A percentile compares a stretch with the other conserved stretches of the same genome.
Conservation (phyloP, 92 coral and sea anemone species). For the Meandrina meandrites region DNA sequence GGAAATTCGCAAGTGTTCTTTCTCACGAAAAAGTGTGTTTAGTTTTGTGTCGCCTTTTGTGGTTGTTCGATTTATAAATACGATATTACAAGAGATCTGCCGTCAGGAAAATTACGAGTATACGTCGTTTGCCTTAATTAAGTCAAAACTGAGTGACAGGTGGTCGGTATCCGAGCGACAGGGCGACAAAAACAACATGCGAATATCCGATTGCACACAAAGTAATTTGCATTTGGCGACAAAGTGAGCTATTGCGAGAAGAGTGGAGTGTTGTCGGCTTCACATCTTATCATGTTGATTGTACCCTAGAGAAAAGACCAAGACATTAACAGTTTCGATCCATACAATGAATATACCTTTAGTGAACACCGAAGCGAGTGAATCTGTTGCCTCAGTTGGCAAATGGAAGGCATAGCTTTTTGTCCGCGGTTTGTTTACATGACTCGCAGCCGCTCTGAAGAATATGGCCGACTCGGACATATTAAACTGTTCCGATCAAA, state of each 20-base stretch:
- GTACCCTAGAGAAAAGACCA: neutral
- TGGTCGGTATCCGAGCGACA: slow-evolving; percentile 28
- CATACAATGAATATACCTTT: slow-evolving; percentile 9
- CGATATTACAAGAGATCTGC: slow-evolving; percentile 9
- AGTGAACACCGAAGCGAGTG: neutral
- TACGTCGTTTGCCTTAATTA: neutral
- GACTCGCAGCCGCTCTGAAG: slow-evolving; percentile 13
- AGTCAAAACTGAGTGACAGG: slow-evolving; percentile 15
- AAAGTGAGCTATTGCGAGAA: slow-evolving; percentile 15
- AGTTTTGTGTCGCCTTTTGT: slow-evolving; percentile 6
- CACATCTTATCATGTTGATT: neutral
- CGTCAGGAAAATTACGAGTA: neutral
- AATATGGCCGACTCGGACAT: slow-evolving; percentile 42
- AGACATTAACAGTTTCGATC: neutral
- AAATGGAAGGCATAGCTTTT: slow-evolving; percentile 27
- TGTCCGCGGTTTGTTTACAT: slow-evolving; percentile 32
- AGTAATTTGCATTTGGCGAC: slow-evolving; percentile 32
- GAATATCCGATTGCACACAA: slow-evolving; percentile 43
- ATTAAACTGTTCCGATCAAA: slow-evolving; percentile 43
- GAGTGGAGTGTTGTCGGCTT: neutral
- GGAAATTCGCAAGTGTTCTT: slow-evolving; percentile 16
- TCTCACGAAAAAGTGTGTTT: slow-evolving; percentile 27
- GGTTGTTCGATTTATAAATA: slow-evolving; percentile 2
- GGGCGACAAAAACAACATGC: slow-evolving; percentile 42
- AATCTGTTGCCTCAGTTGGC: neutral